phyloP scores from a whole-genome alignment of 1,140 invertebrate genomes.

The Pseudachorutes palmiensis region DNA sequence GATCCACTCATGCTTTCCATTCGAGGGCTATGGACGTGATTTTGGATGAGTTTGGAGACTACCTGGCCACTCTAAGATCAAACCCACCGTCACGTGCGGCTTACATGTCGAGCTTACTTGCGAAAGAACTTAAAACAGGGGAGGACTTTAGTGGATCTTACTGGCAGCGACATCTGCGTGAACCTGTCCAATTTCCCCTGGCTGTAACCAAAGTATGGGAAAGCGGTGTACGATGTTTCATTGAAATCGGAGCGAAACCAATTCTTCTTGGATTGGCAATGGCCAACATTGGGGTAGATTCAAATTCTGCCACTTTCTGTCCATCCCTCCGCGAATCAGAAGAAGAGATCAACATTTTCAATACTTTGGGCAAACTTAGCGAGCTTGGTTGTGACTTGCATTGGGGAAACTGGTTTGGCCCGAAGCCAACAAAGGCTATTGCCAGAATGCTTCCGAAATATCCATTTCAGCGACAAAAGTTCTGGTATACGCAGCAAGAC shows the following conservation, averaged over 20 bases:
- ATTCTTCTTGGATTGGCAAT: slow-evolving; percentile 10
- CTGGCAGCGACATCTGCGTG: slow-evolving; percentile 15
- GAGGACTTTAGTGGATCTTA: slow-evolving; percentile 1
- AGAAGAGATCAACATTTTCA: too few species aligned
- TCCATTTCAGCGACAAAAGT: slow-evolving; percentile 22
- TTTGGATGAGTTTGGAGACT: slow-evolving; percentile 8
- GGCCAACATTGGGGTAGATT: too few species aligned
- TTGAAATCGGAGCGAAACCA: slow-evolving; percentile 21
- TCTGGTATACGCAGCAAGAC: slow-evolving; percentile 17
- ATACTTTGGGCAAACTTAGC: too few species aligned
- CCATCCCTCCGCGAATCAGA: too few species aligned
- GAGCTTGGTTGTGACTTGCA: too few species aligned
- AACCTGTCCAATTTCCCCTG: slow-evolving; percentile 7
- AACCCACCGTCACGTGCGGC: not conserved
- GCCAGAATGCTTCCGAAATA: slow-evolving; percentile 19
- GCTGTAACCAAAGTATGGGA: not conserved
- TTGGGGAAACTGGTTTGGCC: too few species aligned
- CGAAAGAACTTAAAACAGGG: not conserved
- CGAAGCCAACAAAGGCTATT: not conserved
- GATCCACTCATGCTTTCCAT: slow-evolving; percentile 16
- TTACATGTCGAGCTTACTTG: slow-evolving; percentile 13
- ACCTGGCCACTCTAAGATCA: not conserved
- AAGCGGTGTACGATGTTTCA: not conserved
- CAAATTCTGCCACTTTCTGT: too few species aligned
- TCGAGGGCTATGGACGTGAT: slow-evolving; percentile 10